Base-by-base conservation (phyloP, 2,888 invertebrate genomes). In the Protodeltote pygarga region DNA sequence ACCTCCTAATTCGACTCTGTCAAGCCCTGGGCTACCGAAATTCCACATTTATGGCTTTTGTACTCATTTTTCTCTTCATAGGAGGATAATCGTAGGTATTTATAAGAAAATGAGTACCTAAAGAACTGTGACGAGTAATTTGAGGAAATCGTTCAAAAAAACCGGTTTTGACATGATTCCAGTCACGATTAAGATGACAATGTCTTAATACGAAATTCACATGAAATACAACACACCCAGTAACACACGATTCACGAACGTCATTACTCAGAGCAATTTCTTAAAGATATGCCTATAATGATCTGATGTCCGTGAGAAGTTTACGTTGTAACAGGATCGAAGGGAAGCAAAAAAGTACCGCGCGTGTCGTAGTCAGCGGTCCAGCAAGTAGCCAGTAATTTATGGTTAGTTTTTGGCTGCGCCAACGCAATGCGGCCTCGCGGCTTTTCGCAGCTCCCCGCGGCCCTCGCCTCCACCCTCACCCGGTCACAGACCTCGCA, bases 341-440 rank as follows among this genome's bases (percentile, higher is more conserved):
- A 73, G 78, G 77, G 64, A 57, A 69, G 75, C 71, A 84, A 87
- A 87, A 89, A 89, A 83, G 76, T 65, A 48, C 66, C 77, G 87
- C 90, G 88, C 88, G 89, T 90, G 89, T 89, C 88, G 82, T 81
- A 85, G 77, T 71, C 79, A 75, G 83, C 77, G 77, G 85, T 80
- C 82, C 79, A 74, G 84, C 92, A 87, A 92, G 91, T 87, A 83
- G 88, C 84, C 85, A 78, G 91, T 92, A 92, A 92, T 92, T 92
- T 92, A 92, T 92, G 92, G 92, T 92, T 92, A 92, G 92, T 92
- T 92, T 92, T 92, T 90, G 92, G 91, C 81, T 81, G 88, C 83
- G 82, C 75, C 81, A 65, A 83, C 83, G 91, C 89, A 90, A 89
- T 91, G 91, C 81, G 65, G 90, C 87, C 87, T 83, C 86, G 82